A percentile compares a stretch with the other conserved stretches of the same genome.
Conservation (phyloP, 2,888 invertebrate genomes). For the Pediacus dermestoides region DNA sequence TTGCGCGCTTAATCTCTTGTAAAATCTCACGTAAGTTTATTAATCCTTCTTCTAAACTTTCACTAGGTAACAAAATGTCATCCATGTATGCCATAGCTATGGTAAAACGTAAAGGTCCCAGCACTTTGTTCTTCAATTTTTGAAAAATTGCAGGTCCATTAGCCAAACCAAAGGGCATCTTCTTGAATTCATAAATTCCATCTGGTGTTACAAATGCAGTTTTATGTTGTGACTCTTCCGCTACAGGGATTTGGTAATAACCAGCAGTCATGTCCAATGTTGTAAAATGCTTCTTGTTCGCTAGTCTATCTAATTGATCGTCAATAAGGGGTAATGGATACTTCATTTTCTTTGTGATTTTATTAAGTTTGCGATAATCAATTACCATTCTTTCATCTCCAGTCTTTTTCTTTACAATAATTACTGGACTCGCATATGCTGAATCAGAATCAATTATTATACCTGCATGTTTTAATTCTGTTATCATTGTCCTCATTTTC, state of each 20-base stretch:
- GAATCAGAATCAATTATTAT: conserved; percentile 27
- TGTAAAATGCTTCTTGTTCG: conserved; percentile 29
- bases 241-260: conserved; percentile 36
- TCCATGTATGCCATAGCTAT: conserved; percentile 34
- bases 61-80: conserved; percentile 32
- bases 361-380: conserved; percentile 36
- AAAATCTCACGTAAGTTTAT: conserved; percentile 10
- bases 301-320: conserved; percentile 31
- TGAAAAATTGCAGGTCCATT: conserved; percentile 40
- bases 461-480: conserved; percentile 20
- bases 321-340: conserved; percentile 37
- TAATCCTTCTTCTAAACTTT: conserved; percentile 10
- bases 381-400: conserved; percentile 26
- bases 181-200: conserved; percentile 34
- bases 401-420: conserved; percentile 31
- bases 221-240: conserved; percentile 24
- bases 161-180: conserved; percentile 38
- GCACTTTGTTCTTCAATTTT: conserved; percentile 36
- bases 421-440: conserved; percentile 27
- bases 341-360: conserved; percentile 31
- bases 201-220: conserved; percentile 37
- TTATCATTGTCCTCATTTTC: conserved; percentile 24
- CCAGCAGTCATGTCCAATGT: conserved; percentile 34
- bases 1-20: conserved; percentile 7
- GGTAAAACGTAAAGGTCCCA: conserved; percentile 32